Evolutionary conservation across 2,888 invertebrate genomes (phyloP).

Genomic region (Brenthis ino): DNA sequence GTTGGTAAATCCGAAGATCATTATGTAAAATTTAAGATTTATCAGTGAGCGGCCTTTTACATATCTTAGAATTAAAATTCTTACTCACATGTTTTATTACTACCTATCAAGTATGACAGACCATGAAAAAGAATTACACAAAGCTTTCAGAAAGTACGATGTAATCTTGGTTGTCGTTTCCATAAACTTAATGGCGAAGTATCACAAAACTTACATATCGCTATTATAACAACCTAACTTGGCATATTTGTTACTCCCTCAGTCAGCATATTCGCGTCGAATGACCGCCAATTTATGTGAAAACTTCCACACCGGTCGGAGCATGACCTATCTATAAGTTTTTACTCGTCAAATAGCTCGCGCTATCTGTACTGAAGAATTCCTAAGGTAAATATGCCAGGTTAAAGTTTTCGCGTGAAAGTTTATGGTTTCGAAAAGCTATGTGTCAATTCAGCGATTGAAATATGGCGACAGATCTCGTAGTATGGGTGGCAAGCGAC

Average conservation of each 20-base stretch:
- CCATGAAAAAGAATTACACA: conserved; percentile 72
- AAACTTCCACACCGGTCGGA: conserved; percentile 77
- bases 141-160: conserved; percentile 80
- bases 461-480: conserved; percentile 71
- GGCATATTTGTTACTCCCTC: conserved; percentile 82
- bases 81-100: conserved; percentile 11
- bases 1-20: no score
- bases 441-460: conserved; percentile 79
- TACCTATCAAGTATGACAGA: conserved; percentile 52
- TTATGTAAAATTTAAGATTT: no score
- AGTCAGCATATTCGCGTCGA: conserved; percentile 82
- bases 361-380: conserved; percentile 68
- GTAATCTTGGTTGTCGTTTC: conserved; percentile 79
- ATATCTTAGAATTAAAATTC: conserved; percentile 19
- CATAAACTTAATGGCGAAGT: conserved; percentile 81
- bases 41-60: no score
- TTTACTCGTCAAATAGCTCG: conserved; percentile 77
- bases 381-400: conserved; percentile 79
- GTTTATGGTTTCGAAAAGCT: conserved; percentile 68
- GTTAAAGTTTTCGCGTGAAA: conserved; percentile 75
- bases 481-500: conserved; percentile 75
- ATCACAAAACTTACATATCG: conserved; percentile 82
- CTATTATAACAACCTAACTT: conserved; percentile 81
- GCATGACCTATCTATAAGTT: conserved; percentile 80
- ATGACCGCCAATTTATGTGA: conserved; percentile 83